Conservation (phyloP, 2,888 invertebrate species). For the Rapana venosa region DNA sequence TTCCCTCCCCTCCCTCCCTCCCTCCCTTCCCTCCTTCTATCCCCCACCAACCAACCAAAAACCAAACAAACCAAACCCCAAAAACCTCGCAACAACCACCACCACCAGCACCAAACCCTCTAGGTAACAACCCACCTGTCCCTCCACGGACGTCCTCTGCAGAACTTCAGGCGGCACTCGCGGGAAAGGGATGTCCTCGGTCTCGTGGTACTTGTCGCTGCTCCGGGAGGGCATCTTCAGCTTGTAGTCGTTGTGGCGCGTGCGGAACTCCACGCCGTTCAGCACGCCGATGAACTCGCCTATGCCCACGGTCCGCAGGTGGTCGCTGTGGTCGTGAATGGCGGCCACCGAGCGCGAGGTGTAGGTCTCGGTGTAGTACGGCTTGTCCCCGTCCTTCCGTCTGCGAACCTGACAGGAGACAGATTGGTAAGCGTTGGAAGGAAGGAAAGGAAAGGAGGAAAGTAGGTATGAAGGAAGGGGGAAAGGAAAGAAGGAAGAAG, state of each 20-base stretch:
- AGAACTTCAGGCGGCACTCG: slow-evolving; percentile 52
- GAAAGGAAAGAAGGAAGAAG: too few relatives aligned
- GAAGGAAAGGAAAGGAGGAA: too few relatives aligned
- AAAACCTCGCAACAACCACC: too few relatives aligned
- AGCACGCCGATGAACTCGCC: slow-evolving; percentile 64
- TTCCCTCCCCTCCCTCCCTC: background rate
- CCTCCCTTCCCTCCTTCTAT: background rate
- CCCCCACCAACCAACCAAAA: background rate
- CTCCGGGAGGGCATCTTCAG: slow-evolving; percentile 61
- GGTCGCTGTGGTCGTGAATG: slow-evolving; percentile 69
- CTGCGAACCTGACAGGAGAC: slow-evolving; percentile 6
- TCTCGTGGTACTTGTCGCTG: slow-evolving; percentile 53
- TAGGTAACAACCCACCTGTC: background rate
- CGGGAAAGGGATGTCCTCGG: slow-evolving; percentile 69
- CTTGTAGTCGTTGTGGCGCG: slow-evolving; percentile 73
- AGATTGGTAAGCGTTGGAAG: too few relatives aligned
- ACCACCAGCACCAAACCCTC: background rate
- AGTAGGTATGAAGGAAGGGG: too few relatives aligned
- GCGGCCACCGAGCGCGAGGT: slow-evolving; percentile 52
- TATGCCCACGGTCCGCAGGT: slow-evolving; percentile 63
- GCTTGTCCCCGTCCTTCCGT: slow-evolving; percentile 19
- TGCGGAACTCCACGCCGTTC: slow-evolving; percentile 72
- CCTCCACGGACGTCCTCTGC: background rate
- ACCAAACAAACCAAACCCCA: background rate
- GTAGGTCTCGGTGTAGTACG: slow-evolving; percentile 25